Conservation (phyloP, 2,888 invertebrate species). For the Ochropacha duplaris region DNA sequence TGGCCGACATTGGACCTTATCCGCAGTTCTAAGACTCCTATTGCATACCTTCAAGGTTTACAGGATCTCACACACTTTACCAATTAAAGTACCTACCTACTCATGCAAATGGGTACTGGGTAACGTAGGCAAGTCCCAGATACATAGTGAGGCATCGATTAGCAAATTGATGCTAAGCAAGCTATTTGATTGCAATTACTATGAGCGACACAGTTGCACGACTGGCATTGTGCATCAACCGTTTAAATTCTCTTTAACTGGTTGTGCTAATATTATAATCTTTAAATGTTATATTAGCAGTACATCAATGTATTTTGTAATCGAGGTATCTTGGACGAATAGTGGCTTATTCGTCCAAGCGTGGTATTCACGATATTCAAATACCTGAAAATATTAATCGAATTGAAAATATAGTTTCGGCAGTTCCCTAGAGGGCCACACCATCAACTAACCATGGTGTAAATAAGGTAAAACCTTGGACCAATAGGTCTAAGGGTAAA, state of each 20-base stretch:
- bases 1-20: no score
- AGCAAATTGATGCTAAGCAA: slow-evolving; percentile 9
- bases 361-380: no score
- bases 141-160: slow-evolving; percentile 1
- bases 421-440: no score
- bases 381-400: no score
- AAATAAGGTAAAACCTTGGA: no score
- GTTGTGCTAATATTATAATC: neutral
- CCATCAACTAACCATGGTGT: no score
- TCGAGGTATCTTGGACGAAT: no score
- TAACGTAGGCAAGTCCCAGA: slow-evolving; percentile 1
- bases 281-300: no score
- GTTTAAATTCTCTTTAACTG: neutral
- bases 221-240: neutral
- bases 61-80: neutral
- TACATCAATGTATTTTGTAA: no score
- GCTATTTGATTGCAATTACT: slow-evolving; percentile 26
- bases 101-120: neutral
- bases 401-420: no score
- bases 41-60: neutral
- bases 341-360: no score
- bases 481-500: no score
- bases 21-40: neutral
- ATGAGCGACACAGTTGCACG: slow-evolving; percentile 15
- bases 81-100: neutral